Conservation (phyloP, 2,113 vertebrate species). For the Percopsis transmontana region DNA sequence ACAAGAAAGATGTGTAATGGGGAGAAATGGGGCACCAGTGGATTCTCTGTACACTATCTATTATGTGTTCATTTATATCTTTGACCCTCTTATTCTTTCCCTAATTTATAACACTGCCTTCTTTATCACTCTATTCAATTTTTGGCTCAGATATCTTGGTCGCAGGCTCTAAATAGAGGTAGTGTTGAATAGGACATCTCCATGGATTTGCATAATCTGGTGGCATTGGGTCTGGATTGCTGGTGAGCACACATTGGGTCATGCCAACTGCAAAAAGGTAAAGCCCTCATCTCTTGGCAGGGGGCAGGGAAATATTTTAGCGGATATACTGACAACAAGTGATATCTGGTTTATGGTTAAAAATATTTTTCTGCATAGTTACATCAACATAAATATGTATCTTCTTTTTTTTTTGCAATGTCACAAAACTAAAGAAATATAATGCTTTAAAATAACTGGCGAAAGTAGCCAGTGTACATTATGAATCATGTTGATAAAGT, state of each 20-base stretch:
- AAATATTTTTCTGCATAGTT: slow-evolving; percentile 29
- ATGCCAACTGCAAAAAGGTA: slow-evolving; percentile 81
- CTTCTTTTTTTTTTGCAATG: not conserved
- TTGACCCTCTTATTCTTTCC: slow-evolving; percentile 52
- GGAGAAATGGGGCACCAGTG: slow-evolving; percentile 39
- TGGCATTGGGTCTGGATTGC: slow-evolving; percentile 65
- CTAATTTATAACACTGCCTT: slow-evolving; percentile 57
- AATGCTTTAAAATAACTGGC: too few species aligned
- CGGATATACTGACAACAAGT: not conserved
- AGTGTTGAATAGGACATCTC: slow-evolving; percentile 72
- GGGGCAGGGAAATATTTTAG: slow-evolving; percentile 50
- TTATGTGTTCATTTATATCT: slow-evolving; percentile 61
- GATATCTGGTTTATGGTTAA: too few species aligned
- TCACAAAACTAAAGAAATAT: too few species aligned
- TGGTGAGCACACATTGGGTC: slow-evolving; percentile 57
- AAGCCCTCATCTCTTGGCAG: slow-evolving; percentile 62
- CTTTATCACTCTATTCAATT: slow-evolving; percentile 71
- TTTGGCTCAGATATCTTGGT: slow-evolving; percentile 67
- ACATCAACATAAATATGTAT: not conserved
- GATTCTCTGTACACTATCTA: slow-evolving; percentile 60
- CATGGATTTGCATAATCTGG: slow-evolving; percentile 83
- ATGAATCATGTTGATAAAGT: slow-evolving; percentile 3
- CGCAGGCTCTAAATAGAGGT: slow-evolving; percentile 64
- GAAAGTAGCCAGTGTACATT: not conserved
- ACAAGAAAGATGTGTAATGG: slow-evolving; percentile 20